phyloP scores from a whole-genome alignment of 2,888 invertebrate genomes.

The Oscheius myriophilus region DNA sequence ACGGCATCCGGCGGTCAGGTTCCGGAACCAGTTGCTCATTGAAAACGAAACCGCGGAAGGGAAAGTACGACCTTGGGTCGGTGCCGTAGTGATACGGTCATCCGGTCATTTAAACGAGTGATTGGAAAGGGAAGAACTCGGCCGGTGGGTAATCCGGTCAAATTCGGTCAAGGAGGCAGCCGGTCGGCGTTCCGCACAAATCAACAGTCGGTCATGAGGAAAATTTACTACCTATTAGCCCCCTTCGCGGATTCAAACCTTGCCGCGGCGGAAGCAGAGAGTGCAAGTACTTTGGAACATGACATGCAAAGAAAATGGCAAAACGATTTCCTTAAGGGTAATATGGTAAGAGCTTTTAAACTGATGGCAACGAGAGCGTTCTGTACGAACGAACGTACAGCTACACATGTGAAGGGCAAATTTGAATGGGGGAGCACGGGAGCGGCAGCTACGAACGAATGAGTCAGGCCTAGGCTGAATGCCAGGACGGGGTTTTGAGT shows the following conservation, averaged over 20 bases:
- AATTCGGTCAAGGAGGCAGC: constrained; percentile 26
- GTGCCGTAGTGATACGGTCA: constrained; percentile 36
- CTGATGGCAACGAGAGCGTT: no score
- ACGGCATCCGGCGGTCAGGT: not conserved
- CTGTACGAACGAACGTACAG: no score
- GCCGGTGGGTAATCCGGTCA: constrained; percentile 9
- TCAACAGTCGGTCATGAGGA: constrained; percentile 28
- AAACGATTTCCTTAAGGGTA: no score
- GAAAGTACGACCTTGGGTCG: constrained; percentile 30
- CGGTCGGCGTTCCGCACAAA: constrained; percentile 12
- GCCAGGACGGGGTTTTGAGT: no score
- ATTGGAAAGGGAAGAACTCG: constrained; percentile 32
- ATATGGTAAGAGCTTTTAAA: no score
- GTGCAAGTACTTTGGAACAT: no score
- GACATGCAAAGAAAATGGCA: no score
- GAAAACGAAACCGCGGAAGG: constrained; percentile 7
- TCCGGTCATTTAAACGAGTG: constrained; percentile 26
- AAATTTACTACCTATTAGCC: constrained; percentile 31
- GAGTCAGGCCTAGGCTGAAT: no score
- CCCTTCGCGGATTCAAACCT: constrained; percentile 27
- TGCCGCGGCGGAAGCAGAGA: not conserved
- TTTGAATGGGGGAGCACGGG: no score
- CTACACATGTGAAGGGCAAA: no score
- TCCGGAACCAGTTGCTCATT: not conserved
- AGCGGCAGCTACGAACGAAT: no score